These are phyloP conservation scores for Sorex fumeus DNA, from an alignment of 2,113 vertebrate species.

Conservation along the genomic window DNA sequence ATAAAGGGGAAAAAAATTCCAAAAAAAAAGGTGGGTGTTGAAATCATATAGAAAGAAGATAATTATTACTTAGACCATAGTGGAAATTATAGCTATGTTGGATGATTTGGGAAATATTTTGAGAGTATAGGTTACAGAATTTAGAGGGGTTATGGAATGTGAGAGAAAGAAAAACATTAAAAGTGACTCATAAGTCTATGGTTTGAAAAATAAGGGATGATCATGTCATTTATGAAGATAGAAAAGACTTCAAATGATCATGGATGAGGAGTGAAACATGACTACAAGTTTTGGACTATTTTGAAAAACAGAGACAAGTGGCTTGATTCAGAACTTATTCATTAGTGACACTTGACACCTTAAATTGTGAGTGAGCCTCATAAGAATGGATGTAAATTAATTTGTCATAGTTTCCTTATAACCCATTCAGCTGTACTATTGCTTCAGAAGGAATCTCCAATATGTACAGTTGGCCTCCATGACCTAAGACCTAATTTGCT, in stretches of 20 bases:
- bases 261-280: constrained; percentile 8
- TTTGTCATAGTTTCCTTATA: constrained; percentile 61
- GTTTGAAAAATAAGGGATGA: constrained; percentile 50
- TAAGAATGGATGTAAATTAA: constrained; percentile 63
- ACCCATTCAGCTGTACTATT: constrained; percentile 40
- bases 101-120: constrained; percentile 59
- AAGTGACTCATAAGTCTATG: neutral
- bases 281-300: constrained; percentile 12
- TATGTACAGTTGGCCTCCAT: constrained; percentile 10
- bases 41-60: constrained; percentile 47
- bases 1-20: no score
- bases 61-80: neutral
- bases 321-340: constrained; percentile 67
- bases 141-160: neutral
- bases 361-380: constrained; percentile 47
- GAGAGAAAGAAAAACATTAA: constrained; percentile 43
- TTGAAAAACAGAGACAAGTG: constrained; percentile 67
- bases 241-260: constrained; percentile 26
- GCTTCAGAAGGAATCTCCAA: constrained; percentile 54
- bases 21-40: no score
- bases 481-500: constrained; percentile 50
- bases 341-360: constrained; percentile 60
- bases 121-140: constrained; percentile 16
- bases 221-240: constrained; percentile 31
- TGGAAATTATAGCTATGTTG: constrained; percentile 29